Base-by-base conservation (phyloP, 2,797 vertebrate genomes). In the Sandelia bainsii region DNA sequence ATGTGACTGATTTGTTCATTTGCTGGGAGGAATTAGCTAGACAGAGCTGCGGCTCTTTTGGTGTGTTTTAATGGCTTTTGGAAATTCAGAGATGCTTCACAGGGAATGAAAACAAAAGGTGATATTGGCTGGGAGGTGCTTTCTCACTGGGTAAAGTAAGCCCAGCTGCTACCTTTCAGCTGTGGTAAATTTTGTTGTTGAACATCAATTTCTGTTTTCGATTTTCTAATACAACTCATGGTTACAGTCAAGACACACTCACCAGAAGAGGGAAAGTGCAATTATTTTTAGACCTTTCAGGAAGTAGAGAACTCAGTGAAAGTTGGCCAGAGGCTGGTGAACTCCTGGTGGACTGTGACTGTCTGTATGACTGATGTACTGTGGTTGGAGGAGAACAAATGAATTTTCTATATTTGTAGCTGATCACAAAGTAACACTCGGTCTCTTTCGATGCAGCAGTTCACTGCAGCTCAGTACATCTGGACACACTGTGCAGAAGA, bases 341-440 rank as follows among this genome's bases (percentile, higher is more conserved):
- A 75, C 81, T 78, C 84, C 76, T 72, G 69, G 63, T 77, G 82
- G 84, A 87, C 77, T 62, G 65, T 32, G 62, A 78, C 64, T 84
- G 84, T 79, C 82, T 77, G 67, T 72, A 69, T 86, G 85, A 87
- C 83, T 76, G 85, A 87, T 89, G 79, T 57, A 77, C 73, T 79
- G 79, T 48, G 62, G 62, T 65, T 69, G 74, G 52, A 78, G 62
- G 70, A 65, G 80, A 85, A 86, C 71, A 87, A 87, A 89, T 88
- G 8, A 69, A 82, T 82, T 81, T 87, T 79, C 82, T 87, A 72
- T 90, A 82, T 85, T 87, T 85, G 62, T 79, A 63, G 68, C 72
- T 63, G 75, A 76, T 77, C 79, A 78, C 37, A 76, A 70, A 79
- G 32, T 64, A 34, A 65, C 62, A 53, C 34, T 75, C 27, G 17